Evolutionary conservation across 2,797 vertebrate species (phyloP), one percentile per base, ranked within the genome.

Genomic region (Sebastolobus altivelis): DNA sequence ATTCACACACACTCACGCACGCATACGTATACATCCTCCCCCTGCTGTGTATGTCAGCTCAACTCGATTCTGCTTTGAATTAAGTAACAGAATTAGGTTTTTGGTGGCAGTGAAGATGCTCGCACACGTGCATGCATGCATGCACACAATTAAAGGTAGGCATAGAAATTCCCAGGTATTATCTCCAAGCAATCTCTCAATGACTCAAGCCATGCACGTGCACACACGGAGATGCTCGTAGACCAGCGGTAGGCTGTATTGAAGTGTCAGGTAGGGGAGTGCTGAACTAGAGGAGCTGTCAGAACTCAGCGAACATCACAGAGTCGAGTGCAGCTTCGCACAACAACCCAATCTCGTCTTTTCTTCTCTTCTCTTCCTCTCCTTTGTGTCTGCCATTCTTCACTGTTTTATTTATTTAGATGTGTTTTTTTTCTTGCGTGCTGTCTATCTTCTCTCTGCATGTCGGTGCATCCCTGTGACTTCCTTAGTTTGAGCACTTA

Each of bases 41-140:
- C 88, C 91, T 78, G 85, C 92, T 93, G 93, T 65, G 89, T 72
- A n/a, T 91, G 93, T 92, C 93, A 92, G 85, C 84, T 92, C 75
- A 85, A 73, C 84, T 91, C 63, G 56, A 88, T 88, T 91, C 80
- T 85, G 77, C 89, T 90, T 91, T 92, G 92, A 92, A 92, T 94
- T 94, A 91, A 91, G 73, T 71, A 91, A 87, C 83, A 89, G 75
- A 91, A 93, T 89, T 88, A 90, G 79, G 87, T 84, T 87, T 87
- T 90, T 82, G 78, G 86, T 88, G 85, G 83, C 83, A 85, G 83
- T 84, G 82, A 77, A 82, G 60, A 87, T 79, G 84, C 76, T 49
- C 71, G 3, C 10, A 35, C 68, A 77, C 62, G 1, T 27, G 11
- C 33, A 69, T 75, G 35, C 27, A 16, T 29, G 76, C 29, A 33